Evolutionary conservation across 1,140 invertebrate species (phyloP), one percentile per base, ranked within the genome.

Genomic region (Papilio machaon): DNA sequence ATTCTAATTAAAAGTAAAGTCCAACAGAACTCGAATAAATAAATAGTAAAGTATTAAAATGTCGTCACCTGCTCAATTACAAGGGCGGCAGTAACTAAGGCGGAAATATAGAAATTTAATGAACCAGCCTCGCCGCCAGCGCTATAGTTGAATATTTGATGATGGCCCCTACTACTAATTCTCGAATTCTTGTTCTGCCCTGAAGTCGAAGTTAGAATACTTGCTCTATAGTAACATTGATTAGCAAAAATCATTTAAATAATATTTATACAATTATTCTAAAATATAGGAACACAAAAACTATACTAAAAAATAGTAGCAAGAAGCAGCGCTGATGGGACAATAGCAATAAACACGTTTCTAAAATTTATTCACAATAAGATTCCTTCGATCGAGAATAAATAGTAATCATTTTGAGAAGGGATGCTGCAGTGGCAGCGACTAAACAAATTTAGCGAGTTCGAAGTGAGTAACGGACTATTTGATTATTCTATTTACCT

Each of bases 81-180:
- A 47, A 17, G 17, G 78, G 35, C 78, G 49, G 19, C 30, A 7
- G 38, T 52, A 47, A 79, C 64, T 67, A 67, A 67, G 78, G 58
- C 67, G 58, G 78, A 70, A 79, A 70, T 67, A 70, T 79, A 58
- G 46, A 79, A 70, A 79, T 79, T 79, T 79, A 79, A 79, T 79
- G 60, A 79, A 70, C 13, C 64, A 30, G 78, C 43, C 43, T 60
- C 19, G 67, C 43, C 60, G 58, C 58, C 58, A 47, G 60, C 78
- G 58, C n/a, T 38, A 11, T 9, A 70, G 11, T 67, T 79, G 78
- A 79, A 79, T 79, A 79, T 67, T 46, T 47, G 3, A 79, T 79
- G 60, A 38, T 15, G 4, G 6, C 13, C 64, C 30, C 64, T 70
- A 70, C 10, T 30, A 70, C 4, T 35, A 11, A 35, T 15, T 70